Base-by-base conservation (phyloP, 2,888 invertebrate genomes). In the Strigamia transsilvanica region DNA sequence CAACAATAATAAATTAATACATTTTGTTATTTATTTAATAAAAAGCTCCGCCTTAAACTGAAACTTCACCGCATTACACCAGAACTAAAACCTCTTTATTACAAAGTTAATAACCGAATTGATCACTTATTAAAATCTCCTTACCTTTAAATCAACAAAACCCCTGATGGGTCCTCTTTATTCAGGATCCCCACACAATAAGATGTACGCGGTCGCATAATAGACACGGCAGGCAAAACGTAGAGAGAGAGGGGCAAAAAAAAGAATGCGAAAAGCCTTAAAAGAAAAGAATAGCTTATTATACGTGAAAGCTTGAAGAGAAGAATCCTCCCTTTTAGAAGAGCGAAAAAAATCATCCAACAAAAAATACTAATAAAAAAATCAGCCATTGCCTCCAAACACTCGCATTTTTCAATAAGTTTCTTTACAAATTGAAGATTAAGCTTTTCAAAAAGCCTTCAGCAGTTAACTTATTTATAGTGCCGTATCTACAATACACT, bases 241-340 rank as follows among this genome's bases (percentile, higher is more conserved):
- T 27, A 27, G 3, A 15, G 18, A 18, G 51, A 6, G 4, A 34
- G 10, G n/a, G 51, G n/a, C n/a, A 1, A 18, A 51, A 73, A 73
- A 73, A 73, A 73, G 73, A 32, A 73, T 32, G 73, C 32, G 73
- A 73, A 56, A 73, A 73, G 73, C 73, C 32, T 73, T 73, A 73
- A 73, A 66, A 73, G 73, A 73, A 73, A 73, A 73, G 73, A 73
- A 73, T 73, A 27, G 73, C 61, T 66, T 66, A 66, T 66, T 66
- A 66, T 66, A 66, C 23, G 61, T 18, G 61, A 21, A 66, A 66
- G 61, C 73, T 73, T 73, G 12, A 73, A 32, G 32, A 73, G 27
- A 73, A 27, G 73, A 73, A 73, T 73, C 73, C 73, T 73, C 27
- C 73, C 23, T 73, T 32, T 73, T 73, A 73, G 7, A 27, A n/a